Base-by-base conservation (phyloP, 2,888 invertebrate species). In the Andricus quercusramuli region DNA sequence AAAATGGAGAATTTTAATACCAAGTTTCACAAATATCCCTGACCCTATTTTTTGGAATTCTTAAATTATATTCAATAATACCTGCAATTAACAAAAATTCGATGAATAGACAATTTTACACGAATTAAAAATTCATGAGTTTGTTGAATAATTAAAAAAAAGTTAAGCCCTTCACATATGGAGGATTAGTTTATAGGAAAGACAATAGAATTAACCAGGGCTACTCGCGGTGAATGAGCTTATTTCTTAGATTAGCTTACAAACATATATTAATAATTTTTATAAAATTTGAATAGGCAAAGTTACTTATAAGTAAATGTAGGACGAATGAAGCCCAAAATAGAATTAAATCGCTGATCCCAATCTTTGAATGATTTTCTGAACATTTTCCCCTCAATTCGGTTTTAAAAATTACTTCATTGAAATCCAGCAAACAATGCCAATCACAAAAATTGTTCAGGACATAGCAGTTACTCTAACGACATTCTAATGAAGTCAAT, bases 151-250 rank as follows among this genome's bases (percentile, higher is more conserved):
- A 56, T 56, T n/a, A n/a, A n/a, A n/a, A 56, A n/a, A n/a, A 8
- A 9, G 56, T n/a, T 17, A 9, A 51, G n/a, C 51, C 20, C 56
- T n/a, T 56, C n/a, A 56, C 56, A n/a, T n/a, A 56, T 56, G 3
- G n/a, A 11, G 11, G n/a, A 56, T 56, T 56, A 56, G 56, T 56
- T n/a, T 11, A 9, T n/a, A n/a, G n/a, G 56, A 9, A 56, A 56
- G 56, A n/a, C n/a, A 56, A 56, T 9, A n/a, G 8, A n/a, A n/a
- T n/a, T 56, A n/a, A 9, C 9, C 9, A n/a, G 56, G 56, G n/a
- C n/a, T 56, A 56, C 56, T 51, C 56, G 56, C 56, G 56, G n/a
- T n/a, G n/a, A n/a, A 56, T 56, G n/a, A 56, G 56, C n/a, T 56
- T 56, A n/a, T 15, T 13, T 44, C 44, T 44, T 44, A n/a, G 17